Evolutionary conservation across 2,797 vertebrate genomes (phyloP).

Genomic region (Mionectes olivaceus): DNA sequence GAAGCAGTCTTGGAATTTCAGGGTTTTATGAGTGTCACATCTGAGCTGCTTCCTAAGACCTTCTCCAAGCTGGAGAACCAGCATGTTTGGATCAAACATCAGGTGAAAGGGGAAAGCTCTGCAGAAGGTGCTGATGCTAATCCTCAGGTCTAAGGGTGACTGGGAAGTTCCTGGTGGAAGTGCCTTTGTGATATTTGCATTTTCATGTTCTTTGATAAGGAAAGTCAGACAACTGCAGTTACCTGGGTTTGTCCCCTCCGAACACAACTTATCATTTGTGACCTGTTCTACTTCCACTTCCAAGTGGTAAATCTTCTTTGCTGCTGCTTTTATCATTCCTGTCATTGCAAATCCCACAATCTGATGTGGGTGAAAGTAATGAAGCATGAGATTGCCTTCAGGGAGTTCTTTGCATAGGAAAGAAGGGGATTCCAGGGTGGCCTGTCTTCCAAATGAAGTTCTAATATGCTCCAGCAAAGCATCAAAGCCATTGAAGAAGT

Average conservation of each 20-base stretch:
- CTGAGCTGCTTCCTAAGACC: conserved; percentile 91
- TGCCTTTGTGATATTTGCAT: conserved; percentile 75
- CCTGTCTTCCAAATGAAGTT: conserved; percentile 93
- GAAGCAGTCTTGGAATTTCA: conserved; percentile 94
- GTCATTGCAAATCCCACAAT: conserved; percentile 93
- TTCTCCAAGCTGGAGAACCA: conserved; percentile 93
- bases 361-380: conserved; percentile 94
- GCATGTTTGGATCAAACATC: conserved; percentile 93
- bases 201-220: conserved; percentile 85
- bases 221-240: conserved; percentile 89
- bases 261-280: conserved; percentile 80
- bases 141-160: conserved; percentile 89
- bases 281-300: conserved; percentile 93
- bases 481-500: conserved; percentile 98
- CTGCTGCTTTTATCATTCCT: conserved; percentile 93
- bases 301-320: conserved; percentile 90
- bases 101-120: conserved; percentile 96
- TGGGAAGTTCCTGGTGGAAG: conserved; percentile 84
- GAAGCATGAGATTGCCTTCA: conserved; percentile 87
- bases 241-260: conserved; percentile 82
- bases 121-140: conserved; percentile 95
- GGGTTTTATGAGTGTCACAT: conserved; percentile 87
- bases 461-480: conserved; percentile 97
- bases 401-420: conserved; percentile 96
- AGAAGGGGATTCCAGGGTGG: conserved; percentile 92